Evolutionary conservation across 2,888 invertebrate species (phyloP), one percentile per base, ranked within the genome.

Genomic region (Andrena haemorrhoa): DNA sequence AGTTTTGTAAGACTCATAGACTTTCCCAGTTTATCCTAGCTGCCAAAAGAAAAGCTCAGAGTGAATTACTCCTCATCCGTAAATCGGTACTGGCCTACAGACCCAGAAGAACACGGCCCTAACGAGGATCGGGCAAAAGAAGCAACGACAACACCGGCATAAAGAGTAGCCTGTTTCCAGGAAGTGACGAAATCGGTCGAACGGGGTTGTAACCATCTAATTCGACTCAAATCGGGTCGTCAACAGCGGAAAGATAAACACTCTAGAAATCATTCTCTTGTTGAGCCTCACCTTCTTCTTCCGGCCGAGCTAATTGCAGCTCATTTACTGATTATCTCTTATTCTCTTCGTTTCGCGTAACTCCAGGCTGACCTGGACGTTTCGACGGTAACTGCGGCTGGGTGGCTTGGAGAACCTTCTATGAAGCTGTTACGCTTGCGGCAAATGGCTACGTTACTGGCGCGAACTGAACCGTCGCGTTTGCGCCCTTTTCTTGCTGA

Each of bases 241-340:
- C 82, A 70, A 82, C 66, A 51, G 31, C 60, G 69, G 73, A 76
- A 85, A 85, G 84, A 74, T 76, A 85, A 84, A 85, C 70, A 85
- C 49, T n/a, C n/a, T n/a, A n/a, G n/a, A 35, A 16, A 23, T 56
- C 33, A 23, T 65, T 35, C 23, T 20, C 12, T 35, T 70, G 20
- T 41, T 35, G 10, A 23, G 6, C 2, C 2, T n/a, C 33, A 10
- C 16, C 3, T 6, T 60, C 29, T 68, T 20, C n/a, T 10, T 20
- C 31, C 31, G 64, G 75, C 66, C 70, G 77, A 74, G 73, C 63
- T 82, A 82, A 82, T 68, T 75, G 49, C 33, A 12, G 68, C 64
- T 79, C 74, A 58, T 82, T 85, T 64, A 47, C n/a, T 75, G 79
- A 84, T 85, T 85, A 84, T 71, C 68, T 85, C 73, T 84, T 79